Evolutionary conservation across 2,797 vertebrate genomes (phyloP).

Genomic region (Alectoris magna): DNA sequence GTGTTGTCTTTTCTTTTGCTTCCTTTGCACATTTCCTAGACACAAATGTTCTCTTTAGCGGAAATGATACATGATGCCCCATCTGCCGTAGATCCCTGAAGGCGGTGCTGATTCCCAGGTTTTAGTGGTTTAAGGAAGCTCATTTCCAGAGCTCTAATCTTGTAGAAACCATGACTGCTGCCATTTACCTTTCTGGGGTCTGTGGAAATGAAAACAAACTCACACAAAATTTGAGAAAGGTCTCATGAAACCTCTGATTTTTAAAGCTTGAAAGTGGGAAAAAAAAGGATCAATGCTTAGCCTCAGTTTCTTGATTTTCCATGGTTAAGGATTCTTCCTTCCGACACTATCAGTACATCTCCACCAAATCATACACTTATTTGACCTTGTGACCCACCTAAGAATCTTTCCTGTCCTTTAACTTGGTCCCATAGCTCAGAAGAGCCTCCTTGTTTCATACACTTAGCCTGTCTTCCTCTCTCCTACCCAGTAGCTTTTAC

Average conservation of each 20-base stretch:
- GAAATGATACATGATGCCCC: not conserved
- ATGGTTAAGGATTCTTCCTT: not conserved
- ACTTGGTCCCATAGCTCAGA: not conserved
- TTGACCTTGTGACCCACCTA: rapidly evolving
- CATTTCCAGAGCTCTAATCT: constrained; percentile 26
- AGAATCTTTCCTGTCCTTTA: not conserved
- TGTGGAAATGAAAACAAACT: not conserved
- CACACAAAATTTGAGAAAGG: not conserved
- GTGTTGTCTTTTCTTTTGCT: not conserved
- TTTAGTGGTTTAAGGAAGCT: constrained; percentile 13
- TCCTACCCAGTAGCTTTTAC: not conserved
- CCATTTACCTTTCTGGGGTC: not conserved
- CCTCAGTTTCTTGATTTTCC: not conserved
- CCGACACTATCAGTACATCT: not conserved
- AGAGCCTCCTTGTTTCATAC: not conserved
- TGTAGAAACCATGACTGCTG: not conserved
- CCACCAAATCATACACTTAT: not conserved
- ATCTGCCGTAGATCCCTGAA: constrained; percentile 38
- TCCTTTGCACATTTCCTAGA: constrained; percentile 1
- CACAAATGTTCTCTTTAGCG: constrained; percentile 43
- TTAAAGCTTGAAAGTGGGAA: not conserved
- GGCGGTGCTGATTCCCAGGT: constrained; percentile 3
- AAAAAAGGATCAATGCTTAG: not conserved
- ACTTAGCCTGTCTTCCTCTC: rapidly evolving
- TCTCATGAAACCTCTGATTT: not conserved